These are phyloP conservation scores for Melanogrammus aeglefinus DNA, from an alignment of 2,797 vertebrate species.

Conservation along the genomic window DNA sequence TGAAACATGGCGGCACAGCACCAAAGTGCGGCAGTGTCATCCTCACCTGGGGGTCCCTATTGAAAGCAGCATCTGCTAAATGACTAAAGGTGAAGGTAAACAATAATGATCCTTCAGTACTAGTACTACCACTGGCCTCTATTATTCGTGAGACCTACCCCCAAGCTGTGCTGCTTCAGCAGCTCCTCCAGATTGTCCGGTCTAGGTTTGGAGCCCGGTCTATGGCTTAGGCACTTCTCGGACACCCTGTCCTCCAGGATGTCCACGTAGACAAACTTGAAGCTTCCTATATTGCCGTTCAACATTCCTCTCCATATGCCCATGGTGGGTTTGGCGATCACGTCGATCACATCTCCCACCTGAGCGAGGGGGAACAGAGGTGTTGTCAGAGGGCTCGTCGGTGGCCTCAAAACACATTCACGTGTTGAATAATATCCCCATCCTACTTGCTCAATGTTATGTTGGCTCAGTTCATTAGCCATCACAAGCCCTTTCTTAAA, in stretches of 20 bases:
- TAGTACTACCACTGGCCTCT: neutral
- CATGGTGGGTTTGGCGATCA: constrained; percentile 89
- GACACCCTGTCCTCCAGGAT: constrained; percentile 76
- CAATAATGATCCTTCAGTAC: neutral
- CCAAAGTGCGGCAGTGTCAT: neutral
- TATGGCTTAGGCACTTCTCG: constrained; percentile 59
- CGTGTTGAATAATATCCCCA: too few species aligned
- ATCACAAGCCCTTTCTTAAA: neutral
- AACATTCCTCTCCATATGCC: constrained; percentile 94
- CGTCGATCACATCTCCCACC: constrained; percentile 92
- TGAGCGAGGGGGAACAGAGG: constrained; percentile 44
- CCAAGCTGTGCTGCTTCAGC: constrained; percentile 77
- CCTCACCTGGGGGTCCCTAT: neutral
- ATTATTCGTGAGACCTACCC: constrained; percentile 69
- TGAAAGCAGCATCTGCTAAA: neutral
- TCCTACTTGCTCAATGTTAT: neutral
- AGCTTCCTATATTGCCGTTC: constrained; percentile 85
- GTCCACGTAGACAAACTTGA: constrained; percentile 97
- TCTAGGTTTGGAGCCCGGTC: constrained; percentile 64
- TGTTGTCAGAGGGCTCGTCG: neutral
- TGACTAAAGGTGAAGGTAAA: neutral
- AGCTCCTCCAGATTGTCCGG: constrained; percentile 81
- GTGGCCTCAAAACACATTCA: neutral
- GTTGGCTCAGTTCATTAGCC: neutral
- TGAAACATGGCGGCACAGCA: neutral